A percentile compares a stretch with the other conserved stretches of the same genome.
phyloP scores from a whole-genome alignment of 2,888 invertebrate species.

The Alitta virens region DNA sequence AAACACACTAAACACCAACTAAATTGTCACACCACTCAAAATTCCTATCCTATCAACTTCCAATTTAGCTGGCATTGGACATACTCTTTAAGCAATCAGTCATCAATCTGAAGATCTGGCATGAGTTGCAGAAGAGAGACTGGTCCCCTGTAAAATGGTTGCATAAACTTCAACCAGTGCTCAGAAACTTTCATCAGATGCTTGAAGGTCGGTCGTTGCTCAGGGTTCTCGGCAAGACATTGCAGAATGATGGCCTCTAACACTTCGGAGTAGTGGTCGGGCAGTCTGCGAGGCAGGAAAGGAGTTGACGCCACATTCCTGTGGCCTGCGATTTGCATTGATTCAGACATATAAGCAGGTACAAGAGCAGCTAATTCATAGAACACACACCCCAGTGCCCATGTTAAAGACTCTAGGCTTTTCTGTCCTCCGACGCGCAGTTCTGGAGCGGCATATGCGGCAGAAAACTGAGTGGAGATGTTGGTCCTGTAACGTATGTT shows the following conservation, averaged over 20 bases:
- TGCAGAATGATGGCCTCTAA: no score
- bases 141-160: constrained; percentile 3
- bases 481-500: constrained; percentile 33
- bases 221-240: no score
- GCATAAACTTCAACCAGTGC: constrained; percentile 3
- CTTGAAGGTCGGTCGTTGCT: no score
- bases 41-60: no score
- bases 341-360: constrained; percentile 15
- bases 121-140: constrained; percentile 12
- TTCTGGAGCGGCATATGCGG: constrained; percentile 33
- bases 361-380: constrained; percentile 33
- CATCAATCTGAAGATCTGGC: constrained; percentile 15
- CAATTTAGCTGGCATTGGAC: no score
- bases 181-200: no score
- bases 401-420: constrained; percentile 28
- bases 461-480: constrained; percentile 16
- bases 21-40: no score
- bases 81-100: constrained; percentile 1
- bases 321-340: no score
- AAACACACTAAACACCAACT: no score
- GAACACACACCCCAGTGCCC: constrained; percentile 39
- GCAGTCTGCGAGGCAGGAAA: no score
- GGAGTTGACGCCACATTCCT: no score
- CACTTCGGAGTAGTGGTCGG: no score
- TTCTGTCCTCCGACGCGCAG: constrained; percentile 25